These are phyloP conservation scores for Lagodon rhomboides DNA, from an alignment of 2,797 vertebrate species.

Conservation along the genomic window DNA sequence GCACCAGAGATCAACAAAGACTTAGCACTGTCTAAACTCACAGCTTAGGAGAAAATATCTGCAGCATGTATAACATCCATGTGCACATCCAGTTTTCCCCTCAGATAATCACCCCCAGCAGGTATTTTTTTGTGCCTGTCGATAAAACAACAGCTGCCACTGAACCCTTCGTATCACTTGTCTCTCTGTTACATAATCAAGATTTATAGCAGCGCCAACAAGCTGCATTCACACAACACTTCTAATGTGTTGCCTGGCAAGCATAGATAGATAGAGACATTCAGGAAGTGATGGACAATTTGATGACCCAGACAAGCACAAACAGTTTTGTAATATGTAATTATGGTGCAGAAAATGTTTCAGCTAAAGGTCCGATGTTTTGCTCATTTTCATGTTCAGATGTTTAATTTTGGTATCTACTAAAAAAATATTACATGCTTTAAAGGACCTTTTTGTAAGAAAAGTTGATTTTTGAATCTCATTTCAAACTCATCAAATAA, in stretches of 20 bases:
- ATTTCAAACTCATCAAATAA: too few relatives aligned
- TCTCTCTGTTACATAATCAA: slow-evolving; percentile 43
- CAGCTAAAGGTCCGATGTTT: neutral
- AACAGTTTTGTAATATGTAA: neutral
- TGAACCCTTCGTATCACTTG: slow-evolving; percentile 51
- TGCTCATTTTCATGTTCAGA: too few relatives aligned
- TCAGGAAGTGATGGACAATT: neutral
- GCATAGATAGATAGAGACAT: slow-evolving; percentile 11
- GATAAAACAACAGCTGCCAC: slow-evolving; percentile 60
- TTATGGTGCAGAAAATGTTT: neutral
- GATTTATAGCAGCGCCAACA: slow-evolving; percentile 26
- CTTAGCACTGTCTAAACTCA: slow-evolving; percentile 20
- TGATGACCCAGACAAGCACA: neutral
- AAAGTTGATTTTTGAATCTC: too few relatives aligned
- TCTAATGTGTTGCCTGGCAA: slow-evolving; percentile 31
- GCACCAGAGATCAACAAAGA: neutral
- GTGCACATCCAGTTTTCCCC: slow-evolving; percentile 29
- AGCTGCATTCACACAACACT: slow-evolving; percentile 11
- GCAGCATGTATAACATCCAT: slow-evolving; percentile 26
- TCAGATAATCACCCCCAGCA: slow-evolving; percentile 47
- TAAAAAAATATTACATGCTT: too few relatives aligned
- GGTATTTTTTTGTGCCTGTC: slow-evolving; percentile 28
- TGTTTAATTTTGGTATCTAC: too few relatives aligned
- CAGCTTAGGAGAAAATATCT: slow-evolving; percentile 35
- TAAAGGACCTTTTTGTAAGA: too few relatives aligned